Evolutionary conservation across 2,888 invertebrate species (phyloP).

Genomic region (Nipponacmea schrenckii): DNA sequence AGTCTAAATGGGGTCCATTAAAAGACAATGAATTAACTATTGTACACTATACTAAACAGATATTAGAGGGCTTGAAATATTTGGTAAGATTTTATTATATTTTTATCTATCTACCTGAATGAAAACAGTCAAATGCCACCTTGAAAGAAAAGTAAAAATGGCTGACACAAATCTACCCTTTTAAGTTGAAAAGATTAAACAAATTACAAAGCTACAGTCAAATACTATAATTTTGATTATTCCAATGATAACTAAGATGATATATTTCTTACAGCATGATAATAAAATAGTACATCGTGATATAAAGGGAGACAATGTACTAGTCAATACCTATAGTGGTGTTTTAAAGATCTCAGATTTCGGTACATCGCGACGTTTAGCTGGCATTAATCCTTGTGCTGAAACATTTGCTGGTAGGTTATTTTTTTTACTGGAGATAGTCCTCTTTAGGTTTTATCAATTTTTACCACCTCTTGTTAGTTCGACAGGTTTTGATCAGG

Average conservation of each 20-base stretch:
- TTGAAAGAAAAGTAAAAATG: too few species aligned
- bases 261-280: conserved; percentile 76
- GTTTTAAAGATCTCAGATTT: conserved; percentile 99
- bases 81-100: conserved; percentile 69
- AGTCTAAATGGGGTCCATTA: conserved; percentile 97
- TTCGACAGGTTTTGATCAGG: too few species aligned
- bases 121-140: too few species aligned
- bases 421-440: too few species aligned
- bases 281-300: conserved; percentile 99
- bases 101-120: too few species aligned
- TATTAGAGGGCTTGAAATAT: conserved; percentile 96
- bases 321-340: conserved; percentile 98
- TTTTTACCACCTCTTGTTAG: too few species aligned
- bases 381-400: conserved; percentile 83
- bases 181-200: neutral
- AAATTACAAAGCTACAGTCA: too few species aligned
- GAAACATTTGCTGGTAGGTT: conserved; percentile 79
- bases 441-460: too few species aligned
- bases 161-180: neutral
- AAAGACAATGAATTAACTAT: conserved; percentile 97
- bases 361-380: conserved; percentile 96
- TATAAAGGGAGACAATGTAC: conserved; percentile 97
- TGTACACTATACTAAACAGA: conserved; percentile 96
- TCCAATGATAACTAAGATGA: too few species aligned
- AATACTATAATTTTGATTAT: too few species aligned